Evolutionary conservation across 2,797 vertebrate genomes (phyloP), one percentile per base, ranked within the genome.

Genomic region (Ceryle rudis): DNA sequence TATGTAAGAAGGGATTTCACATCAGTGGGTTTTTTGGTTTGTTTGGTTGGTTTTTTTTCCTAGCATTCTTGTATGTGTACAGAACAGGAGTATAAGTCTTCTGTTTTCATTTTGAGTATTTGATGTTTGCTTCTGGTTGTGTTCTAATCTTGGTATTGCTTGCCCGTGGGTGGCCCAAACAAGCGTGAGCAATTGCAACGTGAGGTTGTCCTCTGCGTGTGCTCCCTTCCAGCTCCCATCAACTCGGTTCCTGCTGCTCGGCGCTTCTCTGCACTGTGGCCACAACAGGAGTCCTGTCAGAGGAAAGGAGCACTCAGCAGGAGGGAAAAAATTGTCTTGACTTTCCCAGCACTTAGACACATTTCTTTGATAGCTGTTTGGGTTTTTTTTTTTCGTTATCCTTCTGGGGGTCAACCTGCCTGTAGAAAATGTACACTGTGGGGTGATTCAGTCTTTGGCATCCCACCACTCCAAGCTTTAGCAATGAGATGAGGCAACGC

Each of bases 251-350:
- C 81, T 86, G 54, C 89, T 74, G 74, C 85, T 57, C 1, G 3
- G 9, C 69, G 60, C 79, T 64, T 66, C n/a, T 17, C 19, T 3
- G 6, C 21, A 39, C 60, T 1, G 3, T 6, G 25, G 16, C n/a
- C 7, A 1, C 58, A 31, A 0, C 0, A 2, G 25, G 71, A 35
- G n/a, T 46, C 2, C 2, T 66, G 52, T 58, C 54, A 75, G 25
- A 74, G 26, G 46, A 80, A 61, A 67, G 33, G 31, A 79, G 11
- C 1, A 1, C 33, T 57, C 4, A 3, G 9, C 9, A 41, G 44
- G 44, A 69, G 31, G 54, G 28, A 72, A 41, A 14, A 41, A 41
- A 41, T 41, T 41, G 39, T 41, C 39, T 41, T 41, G 39, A 41
- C 39, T 41, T 41, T 41, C 39, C 39, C 39, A 41, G 39, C 39